phyloP scores from a whole-genome alignment of 1,140 invertebrate genomes.

The Holotrichia oblita region DNA sequence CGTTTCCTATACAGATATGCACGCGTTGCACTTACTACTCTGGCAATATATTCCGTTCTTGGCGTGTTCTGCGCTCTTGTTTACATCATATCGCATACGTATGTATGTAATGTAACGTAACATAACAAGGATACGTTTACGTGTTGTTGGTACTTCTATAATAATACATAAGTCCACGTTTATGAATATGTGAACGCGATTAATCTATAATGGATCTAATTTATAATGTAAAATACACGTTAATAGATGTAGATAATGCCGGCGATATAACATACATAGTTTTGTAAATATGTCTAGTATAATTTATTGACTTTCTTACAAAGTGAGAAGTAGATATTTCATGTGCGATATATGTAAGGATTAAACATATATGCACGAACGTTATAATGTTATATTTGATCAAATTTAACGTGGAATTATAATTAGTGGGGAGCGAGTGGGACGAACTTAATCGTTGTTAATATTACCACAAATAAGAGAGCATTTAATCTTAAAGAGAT shows the following conservation, averaged over 20 bases:
- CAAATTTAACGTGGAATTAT: no score
- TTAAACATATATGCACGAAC: no score
- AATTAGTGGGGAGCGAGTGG: no score
- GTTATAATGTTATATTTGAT: no score
- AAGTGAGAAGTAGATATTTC: constrained; percentile 1
- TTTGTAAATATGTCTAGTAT: background rate
- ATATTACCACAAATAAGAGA: no score
- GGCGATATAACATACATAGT: background rate
- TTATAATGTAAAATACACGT: background rate
- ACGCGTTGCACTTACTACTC: background rate
- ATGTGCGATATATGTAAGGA: background rate
- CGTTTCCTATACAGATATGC: background rate
- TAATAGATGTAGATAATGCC: background rate
- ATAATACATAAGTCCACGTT: background rate
- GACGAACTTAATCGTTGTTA: no score
- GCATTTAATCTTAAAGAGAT: no score
- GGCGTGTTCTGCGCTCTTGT: background rate
- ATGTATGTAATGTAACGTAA: background rate
- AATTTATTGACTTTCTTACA: background rate
- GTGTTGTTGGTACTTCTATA: background rate
- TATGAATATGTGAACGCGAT: constrained; percentile 9
- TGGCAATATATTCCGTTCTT: constrained; percentile 2
- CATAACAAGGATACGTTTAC: background rate
- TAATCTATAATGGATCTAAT: background rate
- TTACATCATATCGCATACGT: background rate